Conservation (phyloP, 2,113 vertebrate species). For the Larimichthys crocea region DNA sequence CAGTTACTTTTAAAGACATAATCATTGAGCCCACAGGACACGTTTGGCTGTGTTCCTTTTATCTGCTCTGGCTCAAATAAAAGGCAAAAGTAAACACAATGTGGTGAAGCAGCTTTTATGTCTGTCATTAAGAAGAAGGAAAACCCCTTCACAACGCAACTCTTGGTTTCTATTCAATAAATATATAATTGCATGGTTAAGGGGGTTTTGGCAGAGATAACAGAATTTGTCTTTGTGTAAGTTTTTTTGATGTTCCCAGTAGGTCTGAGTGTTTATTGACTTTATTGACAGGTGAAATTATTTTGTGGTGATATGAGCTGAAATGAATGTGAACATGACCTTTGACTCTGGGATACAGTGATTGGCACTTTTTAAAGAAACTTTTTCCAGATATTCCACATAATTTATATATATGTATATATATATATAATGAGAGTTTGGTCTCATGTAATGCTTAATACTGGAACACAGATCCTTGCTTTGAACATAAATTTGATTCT, state of each 20-base stretch:
- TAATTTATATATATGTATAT: too few species aligned
- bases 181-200: background rate
- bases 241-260: background rate
- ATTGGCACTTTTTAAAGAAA: background rate
- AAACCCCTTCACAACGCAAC: background rate
- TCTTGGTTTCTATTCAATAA: background rate
- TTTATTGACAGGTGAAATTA: background rate
- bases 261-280: background rate
- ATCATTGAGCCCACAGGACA: conserved; percentile 9
- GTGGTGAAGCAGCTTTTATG: background rate
- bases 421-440: too few species aligned
- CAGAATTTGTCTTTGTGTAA: background rate
- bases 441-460: background rate
- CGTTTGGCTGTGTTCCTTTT: background rate
- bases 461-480: background rate
- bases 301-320: background rate
- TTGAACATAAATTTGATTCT: background rate
- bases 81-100: background rate
- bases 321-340: background rate
- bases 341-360: background rate
- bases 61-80: conserved; percentile 1
- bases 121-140: background rate
- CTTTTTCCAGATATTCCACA: background rate
- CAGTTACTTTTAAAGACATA: conserved; percentile 9
- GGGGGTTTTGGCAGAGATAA: background rate